Evolutionary conservation across 2,113 vertebrate species (phyloP), one percentile per base, ranked within the genome.

Genomic region (Pachypanchax playfairii): DNA sequence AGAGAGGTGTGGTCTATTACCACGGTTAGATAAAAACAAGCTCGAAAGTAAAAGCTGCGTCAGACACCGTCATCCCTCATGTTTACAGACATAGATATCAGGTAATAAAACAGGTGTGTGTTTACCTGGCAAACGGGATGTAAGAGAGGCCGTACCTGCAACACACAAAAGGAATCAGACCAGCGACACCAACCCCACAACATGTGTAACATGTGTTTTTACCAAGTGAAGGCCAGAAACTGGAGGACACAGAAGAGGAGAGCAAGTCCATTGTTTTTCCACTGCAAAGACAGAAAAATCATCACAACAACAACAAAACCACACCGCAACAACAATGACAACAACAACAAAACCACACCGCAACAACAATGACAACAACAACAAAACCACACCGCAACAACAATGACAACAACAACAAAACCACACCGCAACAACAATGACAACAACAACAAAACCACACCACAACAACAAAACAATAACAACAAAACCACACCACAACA

Each of bases 151-250:
- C 75, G 20, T 88, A 89, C 87, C 87, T 89, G 76, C 17, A 24
- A 52, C 0, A n/a, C 26, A 63, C 17, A 54, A n/a, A 26, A 54
- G 33, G 39, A 43, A 26, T 80, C 22, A 81, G 57, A 61, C 13
- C 33, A 6, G 4, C 15, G 9, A 36, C 4, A 25, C 31, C 6
- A 6, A 33, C 59, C n/a, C 51, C 21, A 29, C 18, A 17, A 20
- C 25, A 53, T 53, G 56, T 64, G 63, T 58, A 46, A 48, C 38
- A 28, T 63, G 70, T 42, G 17, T 50, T 1, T 54, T 85, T 90
- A 98, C 96, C 96, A 97, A 13, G 90, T 89, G 76, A 97, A 93
- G 21, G 96, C 93, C 90, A 97, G 77, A 73, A 95, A 95, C 80
- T 98, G 96, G 14, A 96, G 82, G 43, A 95, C 43, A 56, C 95